phyloP scores from a whole-genome alignment of 2,888 invertebrate species.

The Nomada goodeniana region DNA sequence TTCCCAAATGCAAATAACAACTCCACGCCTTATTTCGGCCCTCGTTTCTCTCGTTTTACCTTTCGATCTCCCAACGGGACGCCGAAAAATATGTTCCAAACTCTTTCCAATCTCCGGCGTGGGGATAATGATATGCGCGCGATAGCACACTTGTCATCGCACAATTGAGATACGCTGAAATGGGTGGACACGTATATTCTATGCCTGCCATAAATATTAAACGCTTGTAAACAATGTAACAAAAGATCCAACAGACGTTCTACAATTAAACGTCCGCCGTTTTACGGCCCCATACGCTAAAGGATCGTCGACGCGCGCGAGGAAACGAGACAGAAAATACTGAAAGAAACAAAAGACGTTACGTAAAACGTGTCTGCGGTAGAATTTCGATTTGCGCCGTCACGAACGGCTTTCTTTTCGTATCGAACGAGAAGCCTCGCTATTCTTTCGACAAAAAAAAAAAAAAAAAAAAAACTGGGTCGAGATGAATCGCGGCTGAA shows the following conservation, averaged over 20 bases:
- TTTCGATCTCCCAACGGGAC: not conserved
- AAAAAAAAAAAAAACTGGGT: not conserved
- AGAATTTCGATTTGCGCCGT: not conserved
- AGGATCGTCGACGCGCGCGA: not conserved
- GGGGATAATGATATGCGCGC: slow-evolving; percentile 20
- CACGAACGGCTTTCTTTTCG: slow-evolving; percentile 1
- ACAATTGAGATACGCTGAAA: slow-evolving; percentile 21
- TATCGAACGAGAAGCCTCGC: not conserved
- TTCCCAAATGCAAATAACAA: not conserved
- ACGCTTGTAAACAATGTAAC: slow-evolving; percentile 11
- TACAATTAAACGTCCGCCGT: not conserved
- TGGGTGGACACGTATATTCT: slow-evolving; percentile 3
- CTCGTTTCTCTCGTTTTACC: not conserved
- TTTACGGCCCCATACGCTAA: not conserved
- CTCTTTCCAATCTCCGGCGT: not conserved
- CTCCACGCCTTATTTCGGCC: not conserved
- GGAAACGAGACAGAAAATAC: not conserved
- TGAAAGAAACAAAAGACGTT: not conserved
- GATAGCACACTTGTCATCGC: slow-evolving; percentile 19
- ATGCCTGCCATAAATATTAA: slow-evolving; percentile 4
- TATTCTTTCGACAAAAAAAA: not conserved
- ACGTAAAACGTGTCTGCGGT: not conserved
- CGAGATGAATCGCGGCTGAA: not conserved
- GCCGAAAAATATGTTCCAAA: not conserved
- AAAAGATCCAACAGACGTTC: not conserved